Conservation (phyloP, 2,113 vertebrate genomes). For the Fulmarus glacialis region DNA sequence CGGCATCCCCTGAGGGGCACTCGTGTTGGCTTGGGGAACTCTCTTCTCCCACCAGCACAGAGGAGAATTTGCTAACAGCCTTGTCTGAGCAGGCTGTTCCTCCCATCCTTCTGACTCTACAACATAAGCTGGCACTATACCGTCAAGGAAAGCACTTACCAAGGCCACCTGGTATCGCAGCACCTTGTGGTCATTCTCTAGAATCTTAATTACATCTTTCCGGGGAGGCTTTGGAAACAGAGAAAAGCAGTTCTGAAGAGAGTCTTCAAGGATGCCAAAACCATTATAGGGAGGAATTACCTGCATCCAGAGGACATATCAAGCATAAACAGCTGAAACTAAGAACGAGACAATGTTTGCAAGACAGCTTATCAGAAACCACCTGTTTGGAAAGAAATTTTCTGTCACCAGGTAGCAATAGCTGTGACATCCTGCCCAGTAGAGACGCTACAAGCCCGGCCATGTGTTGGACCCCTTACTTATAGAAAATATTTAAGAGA, state of each 20-base stretch:
- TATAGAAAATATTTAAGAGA: background rate
- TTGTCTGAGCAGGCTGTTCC: background rate
- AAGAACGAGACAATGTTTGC: background rate
- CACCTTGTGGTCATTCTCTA: conserved; percentile 85
- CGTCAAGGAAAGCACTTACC: conserved; percentile 75
- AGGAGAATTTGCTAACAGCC: background rate
- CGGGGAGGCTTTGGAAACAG: conserved; percentile 85
- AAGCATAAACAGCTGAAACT: background rate
- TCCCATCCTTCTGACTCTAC: background rate
- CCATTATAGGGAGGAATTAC: conserved; percentile 92
- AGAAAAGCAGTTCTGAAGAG: conserved; percentile 89
- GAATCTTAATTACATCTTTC: conserved; percentile 85
- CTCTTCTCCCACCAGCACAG: background rate
- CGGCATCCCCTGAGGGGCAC: background rate
- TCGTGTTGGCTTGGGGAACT: accelerated
- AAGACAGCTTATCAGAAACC: background rate
- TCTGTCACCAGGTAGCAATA: background rate
- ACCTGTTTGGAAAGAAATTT: background rate
- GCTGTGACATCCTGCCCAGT: background rate
- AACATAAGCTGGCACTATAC: background rate
- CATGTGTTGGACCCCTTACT: background rate
- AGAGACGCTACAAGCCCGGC: background rate
- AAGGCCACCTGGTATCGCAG: conserved; percentile 83
- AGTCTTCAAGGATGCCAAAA: conserved; percentile 89
- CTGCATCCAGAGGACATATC: conserved; percentile 66